Conservation (phyloP, 37 sponge, comb jelly and placozoan genomes). For the Agelas oroides region DNA sequence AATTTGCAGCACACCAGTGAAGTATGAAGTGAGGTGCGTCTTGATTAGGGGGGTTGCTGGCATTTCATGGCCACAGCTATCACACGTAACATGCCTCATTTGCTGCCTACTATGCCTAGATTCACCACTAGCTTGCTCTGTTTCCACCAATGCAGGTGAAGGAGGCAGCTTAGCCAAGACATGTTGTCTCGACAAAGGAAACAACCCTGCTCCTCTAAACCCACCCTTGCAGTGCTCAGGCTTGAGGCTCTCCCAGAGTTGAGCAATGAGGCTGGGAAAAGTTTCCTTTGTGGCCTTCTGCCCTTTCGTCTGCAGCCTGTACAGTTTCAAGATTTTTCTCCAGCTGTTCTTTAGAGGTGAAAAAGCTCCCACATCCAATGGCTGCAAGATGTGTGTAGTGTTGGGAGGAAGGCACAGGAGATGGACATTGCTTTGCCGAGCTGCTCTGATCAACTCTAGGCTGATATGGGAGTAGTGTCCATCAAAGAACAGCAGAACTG, state of each 20-base stretch:
- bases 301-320: slow-evolving; percentile 4
- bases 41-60: slow-evolving; percentile 11
- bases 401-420: slow-evolving; percentile 71
- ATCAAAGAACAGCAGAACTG: slow-evolving; percentile 33
- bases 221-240: slow-evolving; percentile 20
- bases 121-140: not conserved
- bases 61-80: slow-evolving; percentile 10
- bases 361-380: slow-evolving; percentile 17
- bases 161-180: slow-evolving; percentile 16
- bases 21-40: slow-evolving; percentile 1
- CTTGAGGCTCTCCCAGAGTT: slow-evolving; percentile 22
- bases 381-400: slow-evolving; percentile 42
- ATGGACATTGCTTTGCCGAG: slow-evolving; percentile 25
- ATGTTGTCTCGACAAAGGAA: slow-evolving; percentile 31
- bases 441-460: slow-evolving; percentile 4
- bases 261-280: not conserved
- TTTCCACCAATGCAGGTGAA: not conserved
- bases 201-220: slow-evolving; percentile 36
- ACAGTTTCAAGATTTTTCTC: slow-evolving; percentile 16
- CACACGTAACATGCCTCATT: not conserved
- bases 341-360: slow-evolving; percentile 14
- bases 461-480: too few species aligned
- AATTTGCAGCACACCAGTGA: slow-evolving; percentile 19
- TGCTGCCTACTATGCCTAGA: too few species aligned
- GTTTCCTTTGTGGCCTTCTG: not conserved